phyloP scores from a whole-genome alignment of 2,888 invertebrate species.

The Ariolimax columbianus region DNA sequence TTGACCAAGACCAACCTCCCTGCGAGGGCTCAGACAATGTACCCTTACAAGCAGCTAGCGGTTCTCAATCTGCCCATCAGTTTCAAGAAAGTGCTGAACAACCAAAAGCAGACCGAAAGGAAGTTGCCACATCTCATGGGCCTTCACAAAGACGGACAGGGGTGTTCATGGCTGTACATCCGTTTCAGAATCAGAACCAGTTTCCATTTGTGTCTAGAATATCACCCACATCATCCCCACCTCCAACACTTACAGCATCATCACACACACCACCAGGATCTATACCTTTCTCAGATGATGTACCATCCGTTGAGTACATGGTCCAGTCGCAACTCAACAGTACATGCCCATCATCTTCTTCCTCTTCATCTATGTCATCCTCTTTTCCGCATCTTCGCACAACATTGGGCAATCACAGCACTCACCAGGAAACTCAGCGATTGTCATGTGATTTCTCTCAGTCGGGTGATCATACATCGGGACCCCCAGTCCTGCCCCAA shows the following conservation, averaged over 20 bases:
- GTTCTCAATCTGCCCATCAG: neutral
- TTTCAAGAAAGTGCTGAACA: neutral
- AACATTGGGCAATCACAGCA: neutral
- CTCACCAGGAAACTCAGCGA: neutral
- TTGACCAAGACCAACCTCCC: neutral
- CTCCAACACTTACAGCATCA: neutral
- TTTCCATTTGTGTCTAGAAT: slow-evolving; percentile 1
- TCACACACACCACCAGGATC: neutral
- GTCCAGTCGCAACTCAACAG: neutral
- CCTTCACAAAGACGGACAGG: slow-evolving; percentile 50
- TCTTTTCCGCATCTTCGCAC: neutral
- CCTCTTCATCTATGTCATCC: neutral
- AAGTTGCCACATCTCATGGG: slow-evolving; percentile 8
- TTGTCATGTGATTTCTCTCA: neutral
- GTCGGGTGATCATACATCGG: neutral
- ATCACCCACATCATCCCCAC: slow-evolving; percentile 11
- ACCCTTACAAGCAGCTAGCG: neutral
- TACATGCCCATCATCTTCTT: neutral
- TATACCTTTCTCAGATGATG: neutral
- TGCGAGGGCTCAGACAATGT: neutral
- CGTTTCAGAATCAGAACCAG: slow-evolving; percentile 47
- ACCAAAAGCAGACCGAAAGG: neutral
- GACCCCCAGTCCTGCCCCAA: neutral
- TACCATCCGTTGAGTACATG: neutral
- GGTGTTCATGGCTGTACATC: slow-evolving; percentile 55